phyloP scores from a whole-genome alignment of 2,113 vertebrate species.

The Seriola quinqueradiata region DNA sequence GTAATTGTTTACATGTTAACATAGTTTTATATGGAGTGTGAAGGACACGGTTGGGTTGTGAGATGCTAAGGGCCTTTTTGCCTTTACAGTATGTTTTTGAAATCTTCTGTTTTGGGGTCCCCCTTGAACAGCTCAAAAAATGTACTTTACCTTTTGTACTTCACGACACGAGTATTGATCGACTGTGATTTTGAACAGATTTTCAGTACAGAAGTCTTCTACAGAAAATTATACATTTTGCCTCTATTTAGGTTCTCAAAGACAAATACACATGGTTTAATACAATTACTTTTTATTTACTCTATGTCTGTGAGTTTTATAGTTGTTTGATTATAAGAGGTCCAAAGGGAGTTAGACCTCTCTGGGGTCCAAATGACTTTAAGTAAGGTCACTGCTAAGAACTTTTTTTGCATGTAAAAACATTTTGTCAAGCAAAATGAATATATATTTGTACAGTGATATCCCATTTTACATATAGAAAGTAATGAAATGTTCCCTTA shows the following conservation, averaged over 20 bases:
- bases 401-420: background rate
- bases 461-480: background rate
- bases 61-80: background rate
- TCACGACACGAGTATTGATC: background rate
- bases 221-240: background rate
- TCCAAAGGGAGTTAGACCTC: background rate
- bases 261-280: background rate
- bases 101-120: background rate
- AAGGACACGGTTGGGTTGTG: background rate
- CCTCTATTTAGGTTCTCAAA: background rate
- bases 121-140: background rate
- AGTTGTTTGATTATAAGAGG: background rate
- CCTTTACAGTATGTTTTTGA: background rate
- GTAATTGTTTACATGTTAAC: conserved; percentile 65
- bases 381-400: background rate
- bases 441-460: background rate
- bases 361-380: background rate
- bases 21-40: conserved; percentile 13
- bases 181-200: background rate
- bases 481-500: background rate
- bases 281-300: background rate
- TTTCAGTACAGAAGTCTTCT: background rate
- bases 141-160: background rate
- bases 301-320: background rate
- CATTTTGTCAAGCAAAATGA: background rate